These are phyloP conservation scores for Ciconia boyciana DNA, from an alignment of 2,113 vertebrate genomes.

Conservation along the genomic window DNA sequence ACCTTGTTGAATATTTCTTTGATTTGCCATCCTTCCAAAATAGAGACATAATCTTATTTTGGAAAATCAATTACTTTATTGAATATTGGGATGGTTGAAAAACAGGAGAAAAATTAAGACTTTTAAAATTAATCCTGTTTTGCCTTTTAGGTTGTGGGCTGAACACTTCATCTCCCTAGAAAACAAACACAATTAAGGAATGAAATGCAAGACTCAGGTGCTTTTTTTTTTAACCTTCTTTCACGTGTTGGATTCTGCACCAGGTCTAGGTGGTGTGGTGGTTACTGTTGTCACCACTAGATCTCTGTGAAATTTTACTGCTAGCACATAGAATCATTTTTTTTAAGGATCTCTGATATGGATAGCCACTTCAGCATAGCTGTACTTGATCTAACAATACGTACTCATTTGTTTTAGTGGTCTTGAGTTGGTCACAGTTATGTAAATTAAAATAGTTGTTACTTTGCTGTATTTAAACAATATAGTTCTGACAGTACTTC, in stretches of 20 bases:
- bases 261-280: not conserved
- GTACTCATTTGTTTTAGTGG: not conserved
- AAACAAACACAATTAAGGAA: not conserved
- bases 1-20: not conserved
- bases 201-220: not conserved
- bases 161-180: not conserved
- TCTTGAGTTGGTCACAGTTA: not conserved
- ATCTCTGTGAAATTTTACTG: constrained; percentile 21
- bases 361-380: not conserved
- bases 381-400: not conserved
- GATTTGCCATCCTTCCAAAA: not conserved
- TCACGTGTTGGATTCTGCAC: not conserved
- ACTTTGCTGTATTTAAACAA: not conserved
- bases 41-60: not conserved
- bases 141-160: not conserved
- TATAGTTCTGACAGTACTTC: not conserved
- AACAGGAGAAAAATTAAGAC: not conserved
- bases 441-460: not conserved
- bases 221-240: not conserved
- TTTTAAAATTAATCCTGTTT: not conserved
- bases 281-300: not conserved
- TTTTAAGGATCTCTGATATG: not conserved
- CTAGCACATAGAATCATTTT: constrained; percentile 8
- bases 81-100: not conserved
- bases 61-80: not conserved